Percentiles rank a stretch among this genome's conserved stretches.
phyloP scores from a whole-genome alignment of 2,113 vertebrate genomes.

The Mastomys natalensis region DNA sequence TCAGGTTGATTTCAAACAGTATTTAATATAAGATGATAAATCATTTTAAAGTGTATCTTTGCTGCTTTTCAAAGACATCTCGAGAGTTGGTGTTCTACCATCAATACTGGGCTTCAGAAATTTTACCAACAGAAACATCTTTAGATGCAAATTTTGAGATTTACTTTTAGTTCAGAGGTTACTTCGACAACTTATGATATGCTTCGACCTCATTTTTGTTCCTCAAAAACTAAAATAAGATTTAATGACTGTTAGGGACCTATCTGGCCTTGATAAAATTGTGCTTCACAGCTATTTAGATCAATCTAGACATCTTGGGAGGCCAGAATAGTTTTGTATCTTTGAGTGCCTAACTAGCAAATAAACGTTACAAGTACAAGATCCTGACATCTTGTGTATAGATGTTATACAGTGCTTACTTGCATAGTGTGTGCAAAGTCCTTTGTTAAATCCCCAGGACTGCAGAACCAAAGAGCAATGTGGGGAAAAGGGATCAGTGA shows the following conservation, averaged over 20 bases:
- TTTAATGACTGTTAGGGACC: neutral
- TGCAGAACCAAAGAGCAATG: neutral
- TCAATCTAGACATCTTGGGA: constrained; percentile 5
- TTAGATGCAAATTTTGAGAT: constrained; percentile 19
- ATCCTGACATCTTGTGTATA: neutral
- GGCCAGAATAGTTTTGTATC: neutral
- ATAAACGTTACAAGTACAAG: neutral
- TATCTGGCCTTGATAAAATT: constrained; percentile 25
- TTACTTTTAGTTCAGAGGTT: constrained; percentile 19
- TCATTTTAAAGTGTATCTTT: constrained; percentile 9
- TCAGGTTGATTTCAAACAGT: constrained; percentile 49
- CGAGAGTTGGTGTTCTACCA: neutral
- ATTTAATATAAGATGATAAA: constrained; percentile 66
- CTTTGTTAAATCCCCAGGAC: neutral
- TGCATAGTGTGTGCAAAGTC: neutral
- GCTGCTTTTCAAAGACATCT: constrained; percentile 10
- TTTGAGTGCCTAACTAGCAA: neutral
- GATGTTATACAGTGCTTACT: neutral
- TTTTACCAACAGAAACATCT: neutral
- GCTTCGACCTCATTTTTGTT: neutral
- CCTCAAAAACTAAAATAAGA: constrained; percentile 12
- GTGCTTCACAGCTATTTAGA: neutral
- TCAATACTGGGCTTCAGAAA: neutral
- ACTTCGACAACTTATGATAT: neutral
- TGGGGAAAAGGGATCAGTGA: neutral